phyloP scores from a whole-genome alignment of 2,113 vertebrate genomes.

The Acrocephalus kingi region DNA sequence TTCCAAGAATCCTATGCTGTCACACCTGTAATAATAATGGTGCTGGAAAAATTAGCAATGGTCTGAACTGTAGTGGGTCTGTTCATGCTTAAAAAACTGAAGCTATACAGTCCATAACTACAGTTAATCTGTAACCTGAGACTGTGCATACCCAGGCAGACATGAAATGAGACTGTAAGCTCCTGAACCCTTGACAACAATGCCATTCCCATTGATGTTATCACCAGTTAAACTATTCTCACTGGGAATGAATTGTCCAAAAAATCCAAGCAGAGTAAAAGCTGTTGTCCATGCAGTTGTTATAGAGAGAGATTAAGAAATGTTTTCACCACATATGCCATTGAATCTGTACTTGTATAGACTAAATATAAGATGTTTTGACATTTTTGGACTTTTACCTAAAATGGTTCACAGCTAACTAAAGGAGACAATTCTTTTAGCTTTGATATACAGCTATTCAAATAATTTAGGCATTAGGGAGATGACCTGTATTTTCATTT shows the following conservation, averaged over 20 bases:
- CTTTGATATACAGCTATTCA: constrained; percentile 63
- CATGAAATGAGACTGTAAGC: neutral
- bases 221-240: neutral
- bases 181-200: neutral
- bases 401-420: constrained; percentile 21
- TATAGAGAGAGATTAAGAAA: neutral
- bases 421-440: neutral
- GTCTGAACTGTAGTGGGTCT: neutral
- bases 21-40: neutral
- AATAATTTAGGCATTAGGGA: constrained; percentile 51
- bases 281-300: neutral
- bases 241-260: neutral
- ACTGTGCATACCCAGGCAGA: neutral
- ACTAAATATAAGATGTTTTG: constrained; percentile 50
- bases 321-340: neutral
- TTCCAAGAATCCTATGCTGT: neutral
- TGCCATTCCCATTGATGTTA: neutral
- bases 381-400: constrained; percentile 32
- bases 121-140: neutral
- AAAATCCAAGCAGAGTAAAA: neutral
- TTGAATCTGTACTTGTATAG: neutral
- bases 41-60: neutral
- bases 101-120: neutral
- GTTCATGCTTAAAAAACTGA: neutral
- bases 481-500: constrained; percentile 43